Evolutionary conservation across 2,113 vertebrate species (phyloP).

Genomic region (Rhabdomys dilectus): DNA sequence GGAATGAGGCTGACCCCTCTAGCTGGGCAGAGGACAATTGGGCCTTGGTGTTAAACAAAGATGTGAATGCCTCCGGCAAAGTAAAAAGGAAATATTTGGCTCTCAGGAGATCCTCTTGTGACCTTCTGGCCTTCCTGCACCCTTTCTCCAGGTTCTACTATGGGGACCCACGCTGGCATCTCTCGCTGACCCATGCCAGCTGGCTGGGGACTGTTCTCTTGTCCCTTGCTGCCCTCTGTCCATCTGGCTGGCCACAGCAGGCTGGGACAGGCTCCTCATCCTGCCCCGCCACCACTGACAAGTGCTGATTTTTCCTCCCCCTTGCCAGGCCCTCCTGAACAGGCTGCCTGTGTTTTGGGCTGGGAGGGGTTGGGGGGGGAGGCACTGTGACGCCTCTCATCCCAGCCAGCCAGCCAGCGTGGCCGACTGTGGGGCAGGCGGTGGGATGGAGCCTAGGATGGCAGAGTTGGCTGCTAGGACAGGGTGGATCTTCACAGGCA

Average conservation of each 20-base stretch:
- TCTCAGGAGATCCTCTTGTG: background rate
- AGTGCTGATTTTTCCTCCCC: conserved; percentile 69
- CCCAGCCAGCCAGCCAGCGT: conserved; percentile 70
- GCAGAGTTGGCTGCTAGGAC: conserved; percentile 27
- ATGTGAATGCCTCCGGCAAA: background rate
- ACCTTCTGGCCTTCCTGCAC: conserved; percentile 68
- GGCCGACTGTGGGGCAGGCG: conserved; percentile 62
- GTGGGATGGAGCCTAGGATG: conserved; percentile 54
- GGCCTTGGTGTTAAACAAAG: no score
- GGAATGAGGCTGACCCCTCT: background rate
- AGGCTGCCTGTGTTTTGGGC: conserved; percentile 77
- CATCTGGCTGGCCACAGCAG: conserved; percentile 56
- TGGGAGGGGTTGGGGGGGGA: conserved; percentile 60
- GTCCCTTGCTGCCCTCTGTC: conserved; percentile 60
- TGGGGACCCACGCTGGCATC: conserved; percentile 49
- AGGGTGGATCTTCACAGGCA: background rate
- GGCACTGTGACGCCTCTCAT: conserved; percentile 70
- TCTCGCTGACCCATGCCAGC: background rate
- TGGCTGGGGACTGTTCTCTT: conserved; percentile 56
- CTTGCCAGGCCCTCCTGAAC: conserved; percentile 70
- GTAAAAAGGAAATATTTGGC: background rate
- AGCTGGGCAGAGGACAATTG: background rate
- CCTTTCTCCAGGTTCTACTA: conserved; percentile 43
- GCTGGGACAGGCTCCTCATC: conserved; percentile 61
- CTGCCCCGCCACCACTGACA: conserved; percentile 61